Evolutionary conservation across 2,113 vertebrate genomes (phyloP).

Genomic region (Aythya baeri): DNA sequence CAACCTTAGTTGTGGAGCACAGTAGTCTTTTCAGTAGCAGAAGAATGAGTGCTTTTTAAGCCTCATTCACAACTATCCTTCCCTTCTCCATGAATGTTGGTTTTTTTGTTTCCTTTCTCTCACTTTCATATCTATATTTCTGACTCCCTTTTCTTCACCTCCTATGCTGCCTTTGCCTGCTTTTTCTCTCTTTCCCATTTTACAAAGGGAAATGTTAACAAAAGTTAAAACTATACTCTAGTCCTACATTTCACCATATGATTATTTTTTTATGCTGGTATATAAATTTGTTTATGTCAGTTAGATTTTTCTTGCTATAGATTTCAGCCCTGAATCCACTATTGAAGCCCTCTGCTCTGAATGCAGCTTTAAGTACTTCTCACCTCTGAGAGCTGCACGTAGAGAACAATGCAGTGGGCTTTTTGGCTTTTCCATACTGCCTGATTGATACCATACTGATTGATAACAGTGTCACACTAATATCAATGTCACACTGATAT

Average conservation of each 20-base stretch:
- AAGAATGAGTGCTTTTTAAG: not conserved
- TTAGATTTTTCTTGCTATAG: not conserved
- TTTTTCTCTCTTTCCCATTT: not conserved
- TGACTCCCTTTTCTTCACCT: not conserved
- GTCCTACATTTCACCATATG: not conserved
- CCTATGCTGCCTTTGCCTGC: not conserved
- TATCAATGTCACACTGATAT: not conserved
- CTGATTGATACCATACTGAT: not conserved
- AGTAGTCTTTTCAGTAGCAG: not conserved
- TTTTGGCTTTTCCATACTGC: not conserved
- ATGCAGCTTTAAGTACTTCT: not conserved
- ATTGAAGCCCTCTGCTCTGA: not conserved
- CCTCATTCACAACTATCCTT: not conserved
- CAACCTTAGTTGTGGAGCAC: not conserved
- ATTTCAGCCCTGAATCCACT: not conserved
- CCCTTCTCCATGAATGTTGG: not conserved
- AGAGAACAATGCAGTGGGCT: not conserved
- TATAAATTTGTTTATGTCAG: fast-evolving
- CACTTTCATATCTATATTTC: not conserved
- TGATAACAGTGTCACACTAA: not conserved
- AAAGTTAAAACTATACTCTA: not conserved
- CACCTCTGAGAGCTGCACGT: fast-evolving
- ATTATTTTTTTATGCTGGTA: not conserved
- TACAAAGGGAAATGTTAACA: not conserved
- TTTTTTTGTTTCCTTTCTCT: not conserved